These are phyloP conservation scores for Cistogaster globosa DNA, from an alignment of 2,888 invertebrate genomes.

Conservation along the genomic window DNA sequence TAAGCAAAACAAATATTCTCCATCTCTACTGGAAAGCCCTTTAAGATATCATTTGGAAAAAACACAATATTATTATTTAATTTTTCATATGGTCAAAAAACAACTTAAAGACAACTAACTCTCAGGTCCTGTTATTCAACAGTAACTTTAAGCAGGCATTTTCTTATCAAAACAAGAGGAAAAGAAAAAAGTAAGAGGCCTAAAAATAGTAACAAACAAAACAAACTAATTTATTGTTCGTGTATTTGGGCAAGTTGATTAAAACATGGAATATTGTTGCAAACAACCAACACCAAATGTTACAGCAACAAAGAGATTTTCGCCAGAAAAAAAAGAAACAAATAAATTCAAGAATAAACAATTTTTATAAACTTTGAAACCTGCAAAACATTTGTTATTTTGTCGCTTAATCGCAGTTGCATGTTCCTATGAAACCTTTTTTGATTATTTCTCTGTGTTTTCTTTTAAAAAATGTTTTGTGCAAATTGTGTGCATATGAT, in stretches of 20 bases:
- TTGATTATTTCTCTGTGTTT: neutral
- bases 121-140: neutral
- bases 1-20: too few species aligned
- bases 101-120: too few species aligned
- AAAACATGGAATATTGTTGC: slow-evolving; percentile 51
- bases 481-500: slow-evolving; percentile 4
- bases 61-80: too few species aligned
- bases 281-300: neutral
- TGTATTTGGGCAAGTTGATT: slow-evolving; percentile 62
- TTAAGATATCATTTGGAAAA: too few species aligned
- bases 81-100: too few species aligned
- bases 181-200: neutral
- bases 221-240: slow-evolving; percentile 57
- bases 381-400: slow-evolving; percentile 31
- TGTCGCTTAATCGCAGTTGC: slow-evolving; percentile 47
- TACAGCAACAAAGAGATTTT: neutral
- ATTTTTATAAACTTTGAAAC: slow-evolving; percentile 40
- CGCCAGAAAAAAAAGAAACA: neutral
- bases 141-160: slow-evolving; percentile 10
- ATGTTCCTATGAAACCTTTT: slow-evolving; percentile 17
- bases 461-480: neutral
- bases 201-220: slow-evolving; percentile 7
- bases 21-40: too few species aligned
- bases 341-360: slow-evolving; percentile 25
- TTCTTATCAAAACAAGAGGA: slow-evolving; percentile 21